Conservation (phyloP, 2,797 vertebrate species). For the Spinibarbus caldwelli region DNA sequence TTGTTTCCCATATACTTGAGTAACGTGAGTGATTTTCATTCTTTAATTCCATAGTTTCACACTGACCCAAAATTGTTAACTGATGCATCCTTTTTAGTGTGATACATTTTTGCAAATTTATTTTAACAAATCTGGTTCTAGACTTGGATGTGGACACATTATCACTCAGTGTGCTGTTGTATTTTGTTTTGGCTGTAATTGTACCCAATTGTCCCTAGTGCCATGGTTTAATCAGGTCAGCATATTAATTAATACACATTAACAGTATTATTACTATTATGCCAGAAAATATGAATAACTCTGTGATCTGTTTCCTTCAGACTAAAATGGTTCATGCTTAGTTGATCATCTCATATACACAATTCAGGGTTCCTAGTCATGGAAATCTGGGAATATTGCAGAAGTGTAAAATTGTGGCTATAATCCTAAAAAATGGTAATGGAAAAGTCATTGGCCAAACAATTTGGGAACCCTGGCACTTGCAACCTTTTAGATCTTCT, state of each 20-base stretch:
- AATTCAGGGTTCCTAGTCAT: neutral
- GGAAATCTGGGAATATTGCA: neutral
- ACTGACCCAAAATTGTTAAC: neutral
- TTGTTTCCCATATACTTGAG: neutral
- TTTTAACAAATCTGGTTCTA: neutral
- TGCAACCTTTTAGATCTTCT: neutral
- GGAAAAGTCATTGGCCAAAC: neutral
- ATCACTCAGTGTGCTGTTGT: neutral
- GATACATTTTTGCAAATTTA: neutral
- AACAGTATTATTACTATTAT: conserved; percentile 7
- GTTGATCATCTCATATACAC: neutral
- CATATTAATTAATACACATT: neutral
- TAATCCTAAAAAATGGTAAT: neutral
- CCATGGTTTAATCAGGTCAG: conserved; percentile 19
- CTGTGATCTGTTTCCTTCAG: neutral
- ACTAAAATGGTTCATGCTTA: neutral
- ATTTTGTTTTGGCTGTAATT: conserved; percentile 15
- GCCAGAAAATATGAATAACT: neutral
- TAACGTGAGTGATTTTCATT: neutral
- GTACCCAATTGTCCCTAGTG: neutral
- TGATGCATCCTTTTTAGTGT: neutral
- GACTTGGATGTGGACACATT: neutral
- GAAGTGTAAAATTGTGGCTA: neutral
- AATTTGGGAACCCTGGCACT: neutral
- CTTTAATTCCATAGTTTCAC: neutral